Conservation (phyloP, 2,888 invertebrate species). For the Cephus pygmeus region DNA sequence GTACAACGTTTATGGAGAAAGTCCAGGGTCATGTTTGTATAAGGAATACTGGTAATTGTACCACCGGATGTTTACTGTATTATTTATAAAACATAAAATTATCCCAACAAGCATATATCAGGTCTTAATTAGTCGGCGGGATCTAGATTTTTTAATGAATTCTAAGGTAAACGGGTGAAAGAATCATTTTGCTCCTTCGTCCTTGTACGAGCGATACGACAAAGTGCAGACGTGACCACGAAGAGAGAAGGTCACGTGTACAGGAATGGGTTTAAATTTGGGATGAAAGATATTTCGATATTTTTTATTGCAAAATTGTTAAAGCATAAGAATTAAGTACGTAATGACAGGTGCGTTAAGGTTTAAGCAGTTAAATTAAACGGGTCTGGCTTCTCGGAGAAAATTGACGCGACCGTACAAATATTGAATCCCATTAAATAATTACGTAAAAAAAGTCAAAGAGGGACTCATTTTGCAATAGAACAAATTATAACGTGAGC, state of each 20-base stretch:
- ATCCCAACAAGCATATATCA: not conserved
- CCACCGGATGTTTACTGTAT: not conserved
- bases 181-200: not conserved
- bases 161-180: not conserved
- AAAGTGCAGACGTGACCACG: not conserved
- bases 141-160: not conserved
- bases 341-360: not conserved
- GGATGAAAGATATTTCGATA: not conserved
- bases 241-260: not conserved
- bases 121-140: not conserved
- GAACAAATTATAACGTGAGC: not conserved
- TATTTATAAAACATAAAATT: not conserved
- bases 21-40: not conserved
- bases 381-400: not conserved
- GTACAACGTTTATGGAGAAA: not conserved
- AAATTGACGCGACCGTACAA: not conserved
- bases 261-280: not conserved
- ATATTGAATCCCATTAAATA: not conserved
- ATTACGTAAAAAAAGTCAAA: not conserved
- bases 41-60: not conserved
- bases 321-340: not conserved
- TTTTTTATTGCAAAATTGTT: not conserved
- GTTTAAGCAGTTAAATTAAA: not conserved
- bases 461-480: not conserved
- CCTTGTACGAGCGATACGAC: not conserved